phyloP scores from a whole-genome alignment of 2,113 vertebrate species.

The Amazona vittata region DNA sequence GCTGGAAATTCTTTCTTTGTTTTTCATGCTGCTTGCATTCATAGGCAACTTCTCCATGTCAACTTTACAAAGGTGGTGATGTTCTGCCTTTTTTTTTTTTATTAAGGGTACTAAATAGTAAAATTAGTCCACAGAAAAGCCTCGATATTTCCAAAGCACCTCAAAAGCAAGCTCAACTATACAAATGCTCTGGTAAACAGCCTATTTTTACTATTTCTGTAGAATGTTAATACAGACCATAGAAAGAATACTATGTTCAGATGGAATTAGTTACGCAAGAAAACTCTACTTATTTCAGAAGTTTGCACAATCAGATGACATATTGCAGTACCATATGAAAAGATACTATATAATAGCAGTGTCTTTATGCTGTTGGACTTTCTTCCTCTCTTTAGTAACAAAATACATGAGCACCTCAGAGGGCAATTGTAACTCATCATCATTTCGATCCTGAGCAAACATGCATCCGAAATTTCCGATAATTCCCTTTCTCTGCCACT shows the following conservation, averaged over 20 bases:
- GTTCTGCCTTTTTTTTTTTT: background rate
- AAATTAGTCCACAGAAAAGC: background rate
- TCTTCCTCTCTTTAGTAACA: background rate
- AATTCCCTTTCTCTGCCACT: constrained; percentile 7
- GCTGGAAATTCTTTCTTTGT: background rate
- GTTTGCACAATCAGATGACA: background rate
- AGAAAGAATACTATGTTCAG: background rate
- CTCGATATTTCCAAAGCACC: background rate
- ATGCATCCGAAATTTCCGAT: background rate
- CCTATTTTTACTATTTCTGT: background rate
- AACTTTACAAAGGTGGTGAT: background rate
- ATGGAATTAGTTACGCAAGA: background rate
- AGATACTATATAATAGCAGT: background rate
- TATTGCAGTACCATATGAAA: background rate
- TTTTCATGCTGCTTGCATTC: background rate
- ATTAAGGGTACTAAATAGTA: background rate
- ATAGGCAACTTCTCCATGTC: background rate
- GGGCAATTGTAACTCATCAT: background rate
- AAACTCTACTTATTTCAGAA: background rate
- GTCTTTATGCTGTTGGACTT: background rate
- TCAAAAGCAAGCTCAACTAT: background rate
- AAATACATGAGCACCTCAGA: background rate
- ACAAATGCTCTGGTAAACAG: background rate
- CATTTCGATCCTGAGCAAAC: constrained; percentile 21
- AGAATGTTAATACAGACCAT: background rate